A percentile compares a stretch with the other conserved stretches of the same genome.
Evolutionary conservation across 2,113 vertebrate genomes (phyloP).

Genomic region (Lichenostomus cassidix): DNA sequence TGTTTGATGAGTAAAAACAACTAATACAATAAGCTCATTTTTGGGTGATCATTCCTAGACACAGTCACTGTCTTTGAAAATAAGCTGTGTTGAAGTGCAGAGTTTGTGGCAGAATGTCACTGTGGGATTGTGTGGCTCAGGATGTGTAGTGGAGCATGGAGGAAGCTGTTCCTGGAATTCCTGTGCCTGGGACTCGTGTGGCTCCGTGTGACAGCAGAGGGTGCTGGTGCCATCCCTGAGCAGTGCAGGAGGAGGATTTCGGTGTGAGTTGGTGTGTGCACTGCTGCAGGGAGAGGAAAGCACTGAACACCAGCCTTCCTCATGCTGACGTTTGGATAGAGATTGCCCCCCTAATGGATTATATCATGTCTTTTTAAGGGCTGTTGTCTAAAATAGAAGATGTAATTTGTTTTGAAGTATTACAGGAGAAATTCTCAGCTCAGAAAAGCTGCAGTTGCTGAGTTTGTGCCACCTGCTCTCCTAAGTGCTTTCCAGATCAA

Average conservation of each 20-base stretch:
- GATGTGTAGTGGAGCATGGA: not conserved
- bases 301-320: not conserved
- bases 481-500: slow-evolving; percentile 43
- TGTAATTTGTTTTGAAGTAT: not conserved
- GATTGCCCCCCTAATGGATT: not conserved
- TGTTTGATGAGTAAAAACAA: not conserved
- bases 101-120: not conserved
- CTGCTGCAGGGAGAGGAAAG: not conserved
- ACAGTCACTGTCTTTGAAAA: not conserved
- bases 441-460: not conserved
- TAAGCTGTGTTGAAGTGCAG: not conserved
- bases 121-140: not conserved
- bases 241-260: not conserved
- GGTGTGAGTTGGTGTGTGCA: accelerated
- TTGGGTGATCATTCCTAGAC: not conserved
- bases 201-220: slow-evolving; percentile 50
- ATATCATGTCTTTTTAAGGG: not conserved
- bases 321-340: not conserved
- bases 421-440: not conserved
- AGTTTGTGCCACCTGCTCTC: not conserved
- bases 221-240: slow-evolving; percentile 27
- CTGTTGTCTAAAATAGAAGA: not conserved
- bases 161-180: not conserved
- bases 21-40: not conserved
- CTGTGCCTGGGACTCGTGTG: not conserved